These are phyloP conservation scores for Orchesellides sinensis DNA, from an alignment of 2,888 invertebrate species.

Conservation along the genomic window DNA sequence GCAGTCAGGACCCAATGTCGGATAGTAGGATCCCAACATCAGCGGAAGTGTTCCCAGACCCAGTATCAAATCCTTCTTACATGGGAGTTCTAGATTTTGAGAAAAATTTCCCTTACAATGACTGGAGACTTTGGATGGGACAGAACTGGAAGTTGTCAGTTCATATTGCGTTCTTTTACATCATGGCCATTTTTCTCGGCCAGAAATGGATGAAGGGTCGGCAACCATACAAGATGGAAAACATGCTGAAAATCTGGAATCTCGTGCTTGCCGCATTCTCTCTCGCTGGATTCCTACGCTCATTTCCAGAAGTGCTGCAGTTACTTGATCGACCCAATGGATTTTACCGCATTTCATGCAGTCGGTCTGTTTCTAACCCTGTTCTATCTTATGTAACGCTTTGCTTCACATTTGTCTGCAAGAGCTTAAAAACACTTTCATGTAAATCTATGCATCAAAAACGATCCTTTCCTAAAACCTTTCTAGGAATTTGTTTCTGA, in stretches of 20 bases:
- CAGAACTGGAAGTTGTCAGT: conserved; percentile 66
- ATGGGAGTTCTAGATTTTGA: conserved; percentile 66
- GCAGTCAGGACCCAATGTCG: conserved; percentile 40
- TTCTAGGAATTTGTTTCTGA: no score
- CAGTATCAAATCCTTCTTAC: conserved; percentile 59
- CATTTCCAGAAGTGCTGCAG: conserved; percentile 94
- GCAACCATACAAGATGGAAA: conserved; percentile 91
- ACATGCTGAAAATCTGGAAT: conserved; percentile 94
- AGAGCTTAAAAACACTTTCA: conserved; percentile 30
- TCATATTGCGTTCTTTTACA: conserved; percentile 87
- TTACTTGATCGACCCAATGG: conserved; percentile 90
- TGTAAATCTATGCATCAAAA: not conserved
- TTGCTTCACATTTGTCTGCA: conserved; percentile 12
- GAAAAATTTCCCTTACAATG: conserved; percentile 62
- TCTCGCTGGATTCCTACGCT: conserved; percentile 93
- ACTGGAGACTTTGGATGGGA: conserved; percentile 69
- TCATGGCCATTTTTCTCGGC: conserved; percentile 95
- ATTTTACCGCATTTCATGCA: conserved; percentile 96
- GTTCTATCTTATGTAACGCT: not conserved
- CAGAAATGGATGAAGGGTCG: conserved; percentile 95
- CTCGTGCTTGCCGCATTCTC: conserved; percentile 94
- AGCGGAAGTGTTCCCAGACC: conserved; percentile 62
- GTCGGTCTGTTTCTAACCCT: conserved; percentile 85
- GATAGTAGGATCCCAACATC: conserved; percentile 29
- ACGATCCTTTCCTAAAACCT: conserved; percentile 5